Evolutionary conservation across 2,113 vertebrate genomes (phyloP), one percentile per base, ranked within the genome.

Genomic region (Melanostigma gelatinosum): DNA sequence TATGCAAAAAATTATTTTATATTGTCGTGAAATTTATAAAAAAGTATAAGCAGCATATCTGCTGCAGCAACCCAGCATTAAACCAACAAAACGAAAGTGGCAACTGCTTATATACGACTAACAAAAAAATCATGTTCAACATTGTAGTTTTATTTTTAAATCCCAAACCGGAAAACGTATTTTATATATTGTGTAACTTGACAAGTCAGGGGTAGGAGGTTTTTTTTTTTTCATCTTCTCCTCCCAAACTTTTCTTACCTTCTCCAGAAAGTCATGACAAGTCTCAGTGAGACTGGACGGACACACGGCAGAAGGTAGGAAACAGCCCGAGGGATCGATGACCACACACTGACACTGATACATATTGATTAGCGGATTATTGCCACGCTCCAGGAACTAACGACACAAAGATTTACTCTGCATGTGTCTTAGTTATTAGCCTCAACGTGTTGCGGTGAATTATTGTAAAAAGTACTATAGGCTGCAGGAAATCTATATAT

Each of bases 221-320:
- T n/a, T 72, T 84, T 88, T 36, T 75, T 18, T 52, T 32, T 2
- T 22, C 20, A 24, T 20, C 24, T 77, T 77, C 75, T 87, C 72
- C 83, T 88, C 87, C 89, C 81, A 75, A 90, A 90, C 79, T 89
- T 89, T 88, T 82, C 79, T 64, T 87, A 85, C 72, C 86, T 86
- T 82, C 79, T 75, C 16, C 20, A 0, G 78, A 88, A 80, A 91
- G 86, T 84, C 85, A 86, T 89, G 92, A 83, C 50, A 76, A 88
- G 77, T 38, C 27, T 40, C 85, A 91, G 75, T 81, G 88, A 76
- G 87, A 44, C 83, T 69, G 71, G 48, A 70, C 77, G 58, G 70
- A 68, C 68, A 65, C 61, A 54, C 72, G 83, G 75, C 78, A 87
- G 29, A 72, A 93, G 92, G 92, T 93, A 92, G 87, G 91, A 29